Evolutionary conservation across 1,140 invertebrate genomes (phyloP).

Genomic region (Heliconius eleuchia): DNA sequence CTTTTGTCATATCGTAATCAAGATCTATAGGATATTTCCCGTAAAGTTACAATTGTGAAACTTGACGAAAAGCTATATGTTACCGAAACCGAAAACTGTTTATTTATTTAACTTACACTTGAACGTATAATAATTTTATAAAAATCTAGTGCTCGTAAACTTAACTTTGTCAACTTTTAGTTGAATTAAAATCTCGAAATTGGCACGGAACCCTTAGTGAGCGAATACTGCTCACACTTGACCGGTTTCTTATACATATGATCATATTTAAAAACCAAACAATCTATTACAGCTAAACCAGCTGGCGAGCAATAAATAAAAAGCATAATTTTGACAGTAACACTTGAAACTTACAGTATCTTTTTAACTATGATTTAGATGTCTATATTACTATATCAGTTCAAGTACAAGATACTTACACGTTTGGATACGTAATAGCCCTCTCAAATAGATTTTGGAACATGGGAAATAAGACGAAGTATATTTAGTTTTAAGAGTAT

Average conservation of each 20-base stretch:
- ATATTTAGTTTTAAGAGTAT: not conserved
- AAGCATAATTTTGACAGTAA: slow-evolving; percentile 4
- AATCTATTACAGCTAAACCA: not conserved
- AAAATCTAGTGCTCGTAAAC: too few relatives aligned
- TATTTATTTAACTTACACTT: too few relatives aligned
- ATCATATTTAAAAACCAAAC: not conserved
- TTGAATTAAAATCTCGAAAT: too few relatives aligned
- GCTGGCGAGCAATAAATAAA: slow-evolving; percentile 8
- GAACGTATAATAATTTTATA: too few relatives aligned
- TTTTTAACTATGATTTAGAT: slow-evolving; percentile 14
- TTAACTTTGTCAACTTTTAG: too few relatives aligned
- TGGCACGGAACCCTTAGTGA: too few relatives aligned
- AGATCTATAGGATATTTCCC: too few relatives aligned
- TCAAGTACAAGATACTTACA: not conserved
- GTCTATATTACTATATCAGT: slow-evolving; percentile 1
- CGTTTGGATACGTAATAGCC: not conserved
- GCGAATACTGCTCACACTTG: too few relatives aligned
- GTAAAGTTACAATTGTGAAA: too few relatives aligned
- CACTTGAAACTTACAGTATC: not conserved
- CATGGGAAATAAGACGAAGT: slow-evolving; percentile 2
- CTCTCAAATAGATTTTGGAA: not conserved
- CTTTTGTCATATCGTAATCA: too few relatives aligned
- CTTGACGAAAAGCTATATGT: too few relatives aligned
- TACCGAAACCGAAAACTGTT: too few relatives aligned
- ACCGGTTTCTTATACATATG: not conserved